phyloP scores from a whole-genome alignment of 2,888 invertebrate species.

The Xestoiulus laeticollis region DNA sequence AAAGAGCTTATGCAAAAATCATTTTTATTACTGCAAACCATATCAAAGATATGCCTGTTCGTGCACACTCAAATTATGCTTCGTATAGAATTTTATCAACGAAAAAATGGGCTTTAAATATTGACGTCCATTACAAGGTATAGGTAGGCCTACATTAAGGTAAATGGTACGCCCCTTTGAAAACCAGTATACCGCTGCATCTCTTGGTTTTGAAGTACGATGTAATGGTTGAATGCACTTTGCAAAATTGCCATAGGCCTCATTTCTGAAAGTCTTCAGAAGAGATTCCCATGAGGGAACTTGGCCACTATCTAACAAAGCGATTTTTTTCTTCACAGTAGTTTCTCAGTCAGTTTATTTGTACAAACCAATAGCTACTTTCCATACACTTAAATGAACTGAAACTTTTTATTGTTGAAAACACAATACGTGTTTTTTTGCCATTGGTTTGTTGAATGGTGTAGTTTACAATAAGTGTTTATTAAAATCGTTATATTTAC shows the following conservation, averaged over 20 bases:
- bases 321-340: background rate
- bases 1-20: background rate
- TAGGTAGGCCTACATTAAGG: background rate
- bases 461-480: background rate
- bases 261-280: background rate
- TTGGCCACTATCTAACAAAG: background rate
- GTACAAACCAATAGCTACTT: background rate
- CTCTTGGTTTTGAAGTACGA: background rate
- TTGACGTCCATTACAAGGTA: too few species aligned
- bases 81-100: background rate
- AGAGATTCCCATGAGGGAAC: background rate
- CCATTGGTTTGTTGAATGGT: background rate
- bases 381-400: background rate
- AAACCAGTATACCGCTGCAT: background rate
- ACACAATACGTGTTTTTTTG: background rate
- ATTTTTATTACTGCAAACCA: background rate
- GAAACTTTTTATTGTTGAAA: slow-evolving; percentile 2
- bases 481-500: background rate
- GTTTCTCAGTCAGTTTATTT: slow-evolving; percentile 6
- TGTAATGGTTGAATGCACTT: background rate
- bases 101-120: background rate
- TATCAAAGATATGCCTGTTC: too few species aligned
- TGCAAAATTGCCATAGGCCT: background rate
- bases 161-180: background rate
- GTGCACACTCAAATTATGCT: background rate